Conservation (phyloP, 2,113 vertebrate species). For the Aegithalos caudatus region DNA sequence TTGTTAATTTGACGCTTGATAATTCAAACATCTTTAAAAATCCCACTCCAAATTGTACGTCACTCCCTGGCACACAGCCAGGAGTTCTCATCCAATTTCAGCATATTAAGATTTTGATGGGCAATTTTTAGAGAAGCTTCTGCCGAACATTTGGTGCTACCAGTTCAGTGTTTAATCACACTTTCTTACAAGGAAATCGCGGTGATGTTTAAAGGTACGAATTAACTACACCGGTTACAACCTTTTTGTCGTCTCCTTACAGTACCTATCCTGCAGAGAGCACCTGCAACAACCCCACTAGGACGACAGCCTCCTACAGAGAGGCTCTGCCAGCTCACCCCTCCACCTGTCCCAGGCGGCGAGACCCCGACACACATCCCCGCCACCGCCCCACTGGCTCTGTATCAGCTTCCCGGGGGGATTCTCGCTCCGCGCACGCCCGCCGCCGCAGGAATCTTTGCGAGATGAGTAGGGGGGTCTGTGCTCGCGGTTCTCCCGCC, state of each 20-base stretch:
- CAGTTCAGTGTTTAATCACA: background rate
- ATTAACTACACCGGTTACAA: background rate
- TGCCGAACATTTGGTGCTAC: background rate
- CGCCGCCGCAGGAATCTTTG: background rate
- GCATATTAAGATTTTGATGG: background rate
- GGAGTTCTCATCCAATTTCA: background rate
- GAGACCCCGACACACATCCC: background rate
- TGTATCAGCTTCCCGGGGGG: no score
- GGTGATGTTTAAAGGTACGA: background rate
- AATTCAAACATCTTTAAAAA: background rate
- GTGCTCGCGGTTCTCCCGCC: no score
- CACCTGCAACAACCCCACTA: no score
- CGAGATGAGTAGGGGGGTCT: fast-evolving
- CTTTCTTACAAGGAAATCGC: background rate
- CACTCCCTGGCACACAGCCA: background rate
- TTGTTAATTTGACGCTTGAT: background rate
- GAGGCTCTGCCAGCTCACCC: background rate
- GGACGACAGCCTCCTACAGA: background rate
- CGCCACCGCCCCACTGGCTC: fast-evolving
- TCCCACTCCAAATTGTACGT: background rate
- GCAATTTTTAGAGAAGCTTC: background rate
- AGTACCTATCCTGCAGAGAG: background rate
- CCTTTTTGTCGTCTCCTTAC: background rate
- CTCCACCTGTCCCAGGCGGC: no score
- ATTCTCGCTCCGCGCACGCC: background rate